These are phyloP conservation scores for Pocillopora damicornis DNA, from an alignment of 64 coral and sea anemone genomes.

Conservation along the genomic window DNA sequence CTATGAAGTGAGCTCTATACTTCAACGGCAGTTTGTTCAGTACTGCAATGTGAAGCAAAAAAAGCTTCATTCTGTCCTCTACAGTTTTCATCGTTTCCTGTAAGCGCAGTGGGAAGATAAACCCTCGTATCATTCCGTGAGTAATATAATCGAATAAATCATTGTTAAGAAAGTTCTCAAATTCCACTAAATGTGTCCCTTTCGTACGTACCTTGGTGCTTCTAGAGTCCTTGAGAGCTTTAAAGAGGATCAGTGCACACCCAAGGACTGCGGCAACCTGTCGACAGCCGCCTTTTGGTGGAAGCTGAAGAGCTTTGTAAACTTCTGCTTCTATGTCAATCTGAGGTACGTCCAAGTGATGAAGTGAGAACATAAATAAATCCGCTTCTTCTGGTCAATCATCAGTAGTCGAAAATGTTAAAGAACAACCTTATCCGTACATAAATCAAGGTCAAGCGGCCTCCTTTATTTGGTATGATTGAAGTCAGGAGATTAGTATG, in stretches of 20 bases:
- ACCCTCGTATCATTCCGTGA: too few species aligned
- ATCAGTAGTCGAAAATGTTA: neutral
- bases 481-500: too few species aligned
- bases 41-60: conserved; percentile 37
- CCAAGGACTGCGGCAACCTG: neutral
- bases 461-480: too few species aligned
- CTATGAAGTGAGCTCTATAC: conserved; percentile 38
- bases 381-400: neutral
- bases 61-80: conserved; percentile 16
- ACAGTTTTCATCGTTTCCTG: neutral
- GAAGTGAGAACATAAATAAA: neutral
- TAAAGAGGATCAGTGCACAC: neutral
- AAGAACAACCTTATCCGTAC: neutral
- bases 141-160: neutral
- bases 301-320: neutral
- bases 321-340: neutral
- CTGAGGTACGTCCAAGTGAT: neutral
- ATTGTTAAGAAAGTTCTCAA: neutral
- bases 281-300: neutral
- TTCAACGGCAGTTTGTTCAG: conserved; percentile 30
- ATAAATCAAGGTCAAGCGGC: too few species aligned
- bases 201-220: neutral
- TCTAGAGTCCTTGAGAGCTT: neutral
- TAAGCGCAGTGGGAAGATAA: neutral
- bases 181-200: too few species aligned